Evolutionary conservation across 2,888 invertebrate genomes (phyloP).

Genomic region (Spisula solida): DNA sequence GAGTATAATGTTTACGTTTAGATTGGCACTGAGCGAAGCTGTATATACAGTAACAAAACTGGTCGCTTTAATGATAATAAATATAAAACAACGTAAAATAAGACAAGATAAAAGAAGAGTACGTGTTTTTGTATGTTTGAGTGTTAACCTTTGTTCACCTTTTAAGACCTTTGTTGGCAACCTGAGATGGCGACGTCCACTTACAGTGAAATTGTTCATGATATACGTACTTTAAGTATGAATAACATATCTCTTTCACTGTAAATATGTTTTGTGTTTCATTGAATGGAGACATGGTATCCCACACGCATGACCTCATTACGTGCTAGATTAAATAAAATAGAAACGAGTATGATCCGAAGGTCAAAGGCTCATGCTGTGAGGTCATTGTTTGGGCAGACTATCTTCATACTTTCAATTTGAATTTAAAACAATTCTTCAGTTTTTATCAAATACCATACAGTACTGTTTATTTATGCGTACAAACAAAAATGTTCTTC

Average conservation of each 20-base stretch:
- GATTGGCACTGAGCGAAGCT: no score
- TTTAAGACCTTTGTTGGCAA: background rate
- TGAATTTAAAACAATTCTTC: background rate
- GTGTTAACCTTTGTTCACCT: constrained; percentile 10
- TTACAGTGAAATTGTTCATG: background rate
- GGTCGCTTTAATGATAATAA: background rate
- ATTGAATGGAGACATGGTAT: background rate
- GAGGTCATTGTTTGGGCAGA: background rate
- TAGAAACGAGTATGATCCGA: background rate
- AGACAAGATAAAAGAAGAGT: background rate
- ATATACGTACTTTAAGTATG: background rate
- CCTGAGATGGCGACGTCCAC: background rate
- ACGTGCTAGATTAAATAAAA: background rate
- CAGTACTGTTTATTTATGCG: background rate
- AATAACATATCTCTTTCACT: background rate
- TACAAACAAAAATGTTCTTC: background rate
- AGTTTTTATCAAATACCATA: background rate
- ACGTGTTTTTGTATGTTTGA: background rate
- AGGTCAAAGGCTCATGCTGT: background rate
- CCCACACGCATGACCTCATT: background rate
- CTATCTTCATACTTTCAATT: background rate
- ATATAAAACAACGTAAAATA: background rate
- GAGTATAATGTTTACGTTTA: no score
- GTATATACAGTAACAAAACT: no score
- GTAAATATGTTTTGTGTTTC: constrained; percentile 10